Base-by-base conservation (phyloP, 2,797 vertebrate genomes). In the Anas georgica region DNA sequence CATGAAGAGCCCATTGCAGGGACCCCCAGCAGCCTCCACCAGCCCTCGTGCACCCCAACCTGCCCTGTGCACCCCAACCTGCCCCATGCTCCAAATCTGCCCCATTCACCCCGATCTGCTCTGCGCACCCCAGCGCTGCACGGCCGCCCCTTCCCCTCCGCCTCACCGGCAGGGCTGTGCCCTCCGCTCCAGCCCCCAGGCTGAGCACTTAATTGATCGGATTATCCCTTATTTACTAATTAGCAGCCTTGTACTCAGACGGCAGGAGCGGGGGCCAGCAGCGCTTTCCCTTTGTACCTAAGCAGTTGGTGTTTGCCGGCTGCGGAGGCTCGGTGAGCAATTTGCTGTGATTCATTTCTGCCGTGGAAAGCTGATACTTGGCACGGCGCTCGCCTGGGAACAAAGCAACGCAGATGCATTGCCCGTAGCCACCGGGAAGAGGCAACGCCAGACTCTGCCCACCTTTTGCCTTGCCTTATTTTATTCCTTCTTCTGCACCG, bases 81-180 rank as follows among this genome's bases (percentile, higher is more conserved):
- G 17, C 25, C 52, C 52, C 28, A 2, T 39, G 25, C 35, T 28
- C 52, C 52, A 10, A 28, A 29, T 28, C 52, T 55, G 28, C 52
- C 28, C 28, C 28, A 0, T 31, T 10, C 9, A 5, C 62, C 79
- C 74, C 6, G 13, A 46, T 4, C 43, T 28, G 20, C 39, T 37
- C 48, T 3, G 0, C 41, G 3, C 20, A 54, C 45, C 17, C 0
- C 5, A 1, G 12, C 2, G 1, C 67, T 1, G 0, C 63, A 16
- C 5, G 12, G 28, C 74, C 64, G 15, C 11, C 43, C 18, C 55
- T 39, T 67, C 82, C 59, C 13, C 0, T 5, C 25, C 3, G 1
- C 28, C 66, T 33, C 1, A 1, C 66, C 3, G 1, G 68, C 43
- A 50, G 55, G 73, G 75, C 7, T 23, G 63, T 12, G 64, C 76